A percentile compares a stretch with the other conserved stretches of the same genome.
These are phyloP conservation scores for Aleiodes leptofemur DNA, from an alignment of 2,888 invertebrate genomes.

Conservation along the genomic window DNA sequence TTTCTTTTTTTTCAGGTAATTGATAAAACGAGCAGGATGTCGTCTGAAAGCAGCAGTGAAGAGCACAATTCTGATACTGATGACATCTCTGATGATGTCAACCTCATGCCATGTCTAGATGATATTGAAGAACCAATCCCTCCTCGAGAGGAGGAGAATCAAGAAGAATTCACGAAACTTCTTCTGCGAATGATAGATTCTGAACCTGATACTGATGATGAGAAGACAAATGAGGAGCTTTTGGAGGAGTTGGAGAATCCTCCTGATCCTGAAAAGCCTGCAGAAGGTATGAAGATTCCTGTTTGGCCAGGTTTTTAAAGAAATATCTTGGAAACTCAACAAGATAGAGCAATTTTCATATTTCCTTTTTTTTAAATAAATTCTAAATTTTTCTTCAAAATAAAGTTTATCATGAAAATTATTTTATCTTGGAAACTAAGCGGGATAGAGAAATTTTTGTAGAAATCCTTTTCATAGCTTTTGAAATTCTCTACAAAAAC, in stretches of 20 bases:
- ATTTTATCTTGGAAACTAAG: too few relatives aligned
- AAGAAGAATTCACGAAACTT: constrained; percentile 70
- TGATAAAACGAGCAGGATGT: constrained; percentile 60
- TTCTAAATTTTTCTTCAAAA: too few relatives aligned
- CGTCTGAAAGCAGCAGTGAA: constrained; percentile 62
- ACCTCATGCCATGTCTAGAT: constrained; percentile 26
- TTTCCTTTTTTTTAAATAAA: too few relatives aligned
- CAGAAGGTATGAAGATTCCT: not conserved
- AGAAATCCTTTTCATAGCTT: too few relatives aligned
- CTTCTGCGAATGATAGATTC: constrained; percentile 70
- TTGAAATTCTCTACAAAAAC: too few relatives aligned
- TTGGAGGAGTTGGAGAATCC: constrained; percentile 12
- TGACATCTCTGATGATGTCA: constrained; percentile 42
- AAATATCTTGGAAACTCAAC: too few relatives aligned
- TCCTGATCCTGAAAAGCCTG: constrained; percentile 18
- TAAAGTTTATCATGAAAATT: too few relatives aligned
- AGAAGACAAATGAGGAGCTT: constrained; percentile 58
- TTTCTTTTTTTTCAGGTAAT: too few relatives aligned
- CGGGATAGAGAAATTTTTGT: too few relatives aligned
- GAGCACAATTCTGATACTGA: constrained; percentile 58
- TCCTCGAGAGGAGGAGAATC: constrained; percentile 64
- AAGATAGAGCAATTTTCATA: too few relatives aligned
- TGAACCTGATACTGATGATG: constrained; percentile 63
- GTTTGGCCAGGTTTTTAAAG: not conserved
- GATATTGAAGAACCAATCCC: constrained; percentile 47